A percentile compares a stretch with the other conserved stretches of the same genome.
Evolutionary conservation across 2,797 vertebrate genomes (phyloP).

Genomic region (Meriones psammophilus): DNA sequence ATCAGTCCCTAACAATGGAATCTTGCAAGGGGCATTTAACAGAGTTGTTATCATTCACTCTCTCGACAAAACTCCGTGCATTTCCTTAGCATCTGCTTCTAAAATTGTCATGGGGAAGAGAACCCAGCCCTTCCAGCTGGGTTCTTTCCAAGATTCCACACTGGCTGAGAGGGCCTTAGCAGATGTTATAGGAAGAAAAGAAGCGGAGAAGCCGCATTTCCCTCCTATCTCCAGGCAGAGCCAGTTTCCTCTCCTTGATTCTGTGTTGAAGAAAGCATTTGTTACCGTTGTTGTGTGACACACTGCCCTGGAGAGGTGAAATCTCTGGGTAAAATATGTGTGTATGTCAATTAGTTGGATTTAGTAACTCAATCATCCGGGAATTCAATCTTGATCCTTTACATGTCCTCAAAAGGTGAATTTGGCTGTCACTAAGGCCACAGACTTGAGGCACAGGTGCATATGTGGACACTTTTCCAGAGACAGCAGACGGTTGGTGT

Average conservation of each 20-base stretch:
- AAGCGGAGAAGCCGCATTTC: not conserved
- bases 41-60: slow-evolving; percentile 15
- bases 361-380: slow-evolving; percentile 49
- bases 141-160: not conserved
- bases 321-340: slow-evolving; percentile 20
- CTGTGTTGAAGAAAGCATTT: slow-evolving; percentile 45
- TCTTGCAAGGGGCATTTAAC: not conserved
- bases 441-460: not conserved
- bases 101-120: slow-evolving; percentile 23
- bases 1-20: not conserved
- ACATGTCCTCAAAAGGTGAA: not conserved
- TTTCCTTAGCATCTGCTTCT: slow-evolving; percentile 47
- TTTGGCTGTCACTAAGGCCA: not conserved
- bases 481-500: not conserved
- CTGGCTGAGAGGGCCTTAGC: not conserved
- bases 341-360: not conserved
- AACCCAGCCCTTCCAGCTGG: not conserved
- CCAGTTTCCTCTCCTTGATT: slow-evolving; percentile 43
- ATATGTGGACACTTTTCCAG: not conserved
- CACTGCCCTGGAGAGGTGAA: not conserved
- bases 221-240: not conserved
- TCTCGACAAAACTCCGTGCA: slow-evolving; percentile 27
- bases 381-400: slow-evolving; percentile 46
- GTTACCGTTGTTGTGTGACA: not conserved
- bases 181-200: not conserved